These are phyloP conservation scores for Stichodactyla helianthus DNA, from an alignment of 64 coral and sea anemone species.

Conservation along the genomic window DNA sequence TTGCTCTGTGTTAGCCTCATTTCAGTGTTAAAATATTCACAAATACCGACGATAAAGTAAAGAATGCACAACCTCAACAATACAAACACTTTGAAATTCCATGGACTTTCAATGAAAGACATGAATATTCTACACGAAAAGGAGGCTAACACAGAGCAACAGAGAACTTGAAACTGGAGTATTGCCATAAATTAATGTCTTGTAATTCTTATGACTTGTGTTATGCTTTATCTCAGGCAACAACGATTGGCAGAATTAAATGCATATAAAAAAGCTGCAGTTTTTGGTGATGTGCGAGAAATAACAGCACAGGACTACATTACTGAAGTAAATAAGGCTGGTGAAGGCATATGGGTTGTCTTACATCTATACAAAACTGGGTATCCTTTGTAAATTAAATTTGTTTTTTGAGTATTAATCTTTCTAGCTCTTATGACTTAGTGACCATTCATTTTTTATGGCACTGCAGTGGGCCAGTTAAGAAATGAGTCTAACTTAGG, in stretches of 20 bases:
- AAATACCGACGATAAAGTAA: too few species aligned
- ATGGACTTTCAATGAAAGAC: too few species aligned
- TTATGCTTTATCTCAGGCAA: slow-evolving; percentile 43
- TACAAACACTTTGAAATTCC: too few species aligned
- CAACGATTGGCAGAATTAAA: slow-evolving; percentile 83
- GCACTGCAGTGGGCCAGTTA: background rate
- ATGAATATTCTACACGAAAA: too few species aligned
- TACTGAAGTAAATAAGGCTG: slow-evolving; percentile 91
- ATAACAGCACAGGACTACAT: slow-evolving; percentile 92
- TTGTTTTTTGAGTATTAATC: background rate
- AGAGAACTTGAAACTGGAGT: too few species aligned
- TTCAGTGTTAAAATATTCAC: too few species aligned
- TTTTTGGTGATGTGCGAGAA: slow-evolving; percentile 94
- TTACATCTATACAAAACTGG: slow-evolving; percentile 96
- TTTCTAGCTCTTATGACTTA: background rate
- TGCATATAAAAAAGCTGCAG: slow-evolving; percentile 65
- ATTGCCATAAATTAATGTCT: too few species aligned
- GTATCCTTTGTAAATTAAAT: slow-evolving; percentile 64
- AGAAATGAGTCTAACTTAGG: too few species aligned
- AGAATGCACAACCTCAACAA: too few species aligned
- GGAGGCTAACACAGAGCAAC: too few species aligned
- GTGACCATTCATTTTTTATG: background rate
- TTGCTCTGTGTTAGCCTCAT: too few species aligned
- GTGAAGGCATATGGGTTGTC: slow-evolving; percentile 93
- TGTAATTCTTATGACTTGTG: background rate